These are phyloP conservation scores for Eospalax fontanierii DNA, from an alignment of 2,797 vertebrate species.

Conservation along the genomic window DNA sequence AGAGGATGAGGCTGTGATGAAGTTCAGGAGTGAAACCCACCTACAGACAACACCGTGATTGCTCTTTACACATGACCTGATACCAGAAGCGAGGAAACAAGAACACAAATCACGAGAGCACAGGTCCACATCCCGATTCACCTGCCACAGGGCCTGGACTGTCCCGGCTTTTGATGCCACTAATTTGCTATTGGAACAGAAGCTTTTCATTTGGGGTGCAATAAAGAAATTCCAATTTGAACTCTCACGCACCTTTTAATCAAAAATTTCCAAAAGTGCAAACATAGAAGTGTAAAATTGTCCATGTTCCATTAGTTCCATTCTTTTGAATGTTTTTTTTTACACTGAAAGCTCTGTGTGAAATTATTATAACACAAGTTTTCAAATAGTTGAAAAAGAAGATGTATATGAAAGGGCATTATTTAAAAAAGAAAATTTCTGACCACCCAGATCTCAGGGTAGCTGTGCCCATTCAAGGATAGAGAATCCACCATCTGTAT, in stretches of 20 bases:
- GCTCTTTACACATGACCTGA: conserved; percentile 69
- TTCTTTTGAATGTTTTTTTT: conserved; percentile 90
- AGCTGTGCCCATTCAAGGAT: conserved; percentile 90
- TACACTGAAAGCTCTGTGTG: conserved; percentile 90
- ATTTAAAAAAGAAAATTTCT: conserved; percentile 92
- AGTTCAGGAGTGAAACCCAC: conserved; percentile 45
- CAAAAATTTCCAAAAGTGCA: conserved; percentile 88
- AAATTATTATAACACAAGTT: conserved; percentile 91
- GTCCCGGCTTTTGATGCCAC: conserved; percentile 84
- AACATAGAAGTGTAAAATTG: conserved; percentile 89
- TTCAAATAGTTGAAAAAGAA: conserved; percentile 91
- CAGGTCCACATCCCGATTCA: conserved; percentile 85
- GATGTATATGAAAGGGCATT: conserved; percentile 92
- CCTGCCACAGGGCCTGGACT: conserved; percentile 83
- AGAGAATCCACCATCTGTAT: conserved; percentile 89
- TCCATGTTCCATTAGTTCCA: conserved; percentile 90
- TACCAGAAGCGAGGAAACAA: conserved; percentile 82
- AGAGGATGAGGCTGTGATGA: conserved; percentile 11
- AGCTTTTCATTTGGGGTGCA: conserved; percentile 88
- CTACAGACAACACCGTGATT: conserved; percentile 73
- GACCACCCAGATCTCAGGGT: conserved; percentile 89
- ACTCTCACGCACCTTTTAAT: conserved; percentile 87
- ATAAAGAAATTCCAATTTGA: conserved; percentile 90
- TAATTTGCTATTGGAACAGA: conserved; percentile 90
- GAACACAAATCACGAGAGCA: conserved; percentile 86